Conservation (phyloP, 2,888 invertebrate species). For the Eretmocerus hayati region DNA sequence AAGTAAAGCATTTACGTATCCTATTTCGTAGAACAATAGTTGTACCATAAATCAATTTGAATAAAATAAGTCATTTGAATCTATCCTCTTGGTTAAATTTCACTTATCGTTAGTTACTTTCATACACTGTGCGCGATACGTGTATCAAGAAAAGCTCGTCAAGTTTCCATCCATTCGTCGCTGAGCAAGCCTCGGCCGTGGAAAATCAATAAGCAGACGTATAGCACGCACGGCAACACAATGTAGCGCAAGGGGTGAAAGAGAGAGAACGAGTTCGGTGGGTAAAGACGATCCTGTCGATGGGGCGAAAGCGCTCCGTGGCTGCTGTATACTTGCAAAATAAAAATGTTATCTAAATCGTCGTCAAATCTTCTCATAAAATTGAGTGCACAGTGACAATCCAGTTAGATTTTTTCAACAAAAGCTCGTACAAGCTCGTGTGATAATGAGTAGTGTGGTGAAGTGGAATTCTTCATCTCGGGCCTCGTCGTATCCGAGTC, state of each 20-base stretch:
- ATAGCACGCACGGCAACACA: slow-evolving; percentile 23
- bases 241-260: slow-evolving; percentile 10
- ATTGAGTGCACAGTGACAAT: neutral
- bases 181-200: slow-evolving; percentile 9
- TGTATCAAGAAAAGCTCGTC: too few relatives aligned
- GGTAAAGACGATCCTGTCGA: slow-evolving; percentile 19
- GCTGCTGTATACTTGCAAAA: neutral
- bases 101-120: too few relatives aligned
- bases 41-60: too few relatives aligned
- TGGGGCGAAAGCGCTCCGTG: slow-evolving; percentile 1
- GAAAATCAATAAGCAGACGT: slow-evolving; percentile 35
- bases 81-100: too few relatives aligned
- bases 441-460: slow-evolving; percentile 5
- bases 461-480: too few relatives aligned
- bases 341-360: slow-evolving; percentile 12
- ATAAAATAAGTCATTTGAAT: too few relatives aligned
- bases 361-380: slow-evolving; percentile 5
- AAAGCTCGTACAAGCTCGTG: neutral
- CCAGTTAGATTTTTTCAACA: neutral
- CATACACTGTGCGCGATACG: too few relatives aligned
- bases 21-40: too few relatives aligned
- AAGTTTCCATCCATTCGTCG: slow-evolving; percentile 7
- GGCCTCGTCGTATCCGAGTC: too few relatives aligned
- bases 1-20: too few relatives aligned
- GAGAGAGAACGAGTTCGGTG: too few relatives aligned